Base-by-base conservation (phyloP, 2,113 vertebrate genomes). In the Ictalurus furcatus region DNA sequence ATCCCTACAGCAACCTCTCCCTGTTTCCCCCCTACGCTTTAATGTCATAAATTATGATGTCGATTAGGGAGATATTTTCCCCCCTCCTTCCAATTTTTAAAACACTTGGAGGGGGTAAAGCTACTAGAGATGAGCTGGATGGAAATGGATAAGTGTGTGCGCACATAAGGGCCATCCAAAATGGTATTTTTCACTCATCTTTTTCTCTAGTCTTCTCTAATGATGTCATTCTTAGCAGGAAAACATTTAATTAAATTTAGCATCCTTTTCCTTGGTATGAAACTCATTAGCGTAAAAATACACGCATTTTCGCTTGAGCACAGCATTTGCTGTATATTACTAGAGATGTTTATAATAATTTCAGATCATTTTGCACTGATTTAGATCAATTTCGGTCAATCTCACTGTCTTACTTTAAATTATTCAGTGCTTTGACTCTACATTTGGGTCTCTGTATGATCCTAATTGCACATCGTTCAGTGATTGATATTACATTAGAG, bases 1-100 rank as follows among this genome's bases (percentile, higher is more conserved):
- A 95, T 96, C 95, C 91, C 92, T 94, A 96, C 96, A 96, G 95
- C 95, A 96, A 95, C 94, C 95, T 96, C 95, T 97, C 95, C 95
- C 96, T 95, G 94, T 94, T 96, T 95, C 92, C 93, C 93, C 13
- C 69, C 59, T 86, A 92, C 94, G 94, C 94, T 94, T 96, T 95
- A 94, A 94, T 88, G 76, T 94, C 92, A 94, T 95, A 96, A 97
- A 96, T 95, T 94, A 95, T 94, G 94, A 94, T 90, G 91, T 94
- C 92, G 91, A 91, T 94, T 93, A 92, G 90, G 90, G 52, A 90
- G 88, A 92, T 90, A 92, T 93, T 90, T 80, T 13, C 14, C 25
- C 91, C 79, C 63, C 54, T 58, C 19, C 17, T 37, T 28, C 89
- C 61, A 48, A 37, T 89, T 90, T 85, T 88, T 37, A 69, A 40